Conservation (phyloP, 2,888 invertebrate species). For the Trichogramma dendrolimi region DNA sequence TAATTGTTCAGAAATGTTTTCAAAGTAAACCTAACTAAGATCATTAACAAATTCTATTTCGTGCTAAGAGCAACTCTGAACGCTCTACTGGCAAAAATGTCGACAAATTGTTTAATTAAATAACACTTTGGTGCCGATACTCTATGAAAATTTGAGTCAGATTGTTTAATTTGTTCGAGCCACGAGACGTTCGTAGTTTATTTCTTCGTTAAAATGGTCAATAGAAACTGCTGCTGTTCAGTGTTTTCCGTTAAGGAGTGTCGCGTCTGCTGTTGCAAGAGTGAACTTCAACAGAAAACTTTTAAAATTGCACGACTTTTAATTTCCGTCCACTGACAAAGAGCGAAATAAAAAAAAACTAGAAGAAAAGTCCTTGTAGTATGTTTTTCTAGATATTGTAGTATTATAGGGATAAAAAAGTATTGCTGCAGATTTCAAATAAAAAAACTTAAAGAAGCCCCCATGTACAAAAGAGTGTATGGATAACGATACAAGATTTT, state of each 20-base stretch:
- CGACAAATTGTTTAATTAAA: not conserved
- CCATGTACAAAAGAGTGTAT: no score
- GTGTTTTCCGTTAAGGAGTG: conserved; percentile 6
- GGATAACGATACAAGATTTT: no score
- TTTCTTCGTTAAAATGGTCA: conserved; percentile 6
- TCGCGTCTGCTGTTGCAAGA: conserved; percentile 15
- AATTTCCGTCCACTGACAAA: conserved; percentile 30
- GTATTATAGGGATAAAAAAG: not conserved
- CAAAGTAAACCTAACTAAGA: not conserved
- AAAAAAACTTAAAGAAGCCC: no score
- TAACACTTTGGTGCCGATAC: not conserved
- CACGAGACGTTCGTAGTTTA: not conserved
- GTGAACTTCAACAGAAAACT: conserved; percentile 30
- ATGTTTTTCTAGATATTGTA: conserved; percentile 28
- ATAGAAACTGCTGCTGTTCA: not conserved
- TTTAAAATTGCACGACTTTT: conserved; percentile 33
- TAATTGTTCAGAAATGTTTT: not conserved
- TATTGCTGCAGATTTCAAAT: not conserved
- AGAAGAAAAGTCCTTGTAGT: conserved; percentile 12
- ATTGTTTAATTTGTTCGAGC: conserved; percentile 12
- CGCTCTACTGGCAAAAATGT: not conserved
- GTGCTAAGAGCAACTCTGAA: no score
- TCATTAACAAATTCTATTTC: not conserved
- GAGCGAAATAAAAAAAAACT: not conserved
- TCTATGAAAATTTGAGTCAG: not conserved